Percentiles rank a stretch among this genome's conserved stretches.
Conservation (phyloP, 2,113 vertebrate genomes). For the Myotis brandtii region DNA sequence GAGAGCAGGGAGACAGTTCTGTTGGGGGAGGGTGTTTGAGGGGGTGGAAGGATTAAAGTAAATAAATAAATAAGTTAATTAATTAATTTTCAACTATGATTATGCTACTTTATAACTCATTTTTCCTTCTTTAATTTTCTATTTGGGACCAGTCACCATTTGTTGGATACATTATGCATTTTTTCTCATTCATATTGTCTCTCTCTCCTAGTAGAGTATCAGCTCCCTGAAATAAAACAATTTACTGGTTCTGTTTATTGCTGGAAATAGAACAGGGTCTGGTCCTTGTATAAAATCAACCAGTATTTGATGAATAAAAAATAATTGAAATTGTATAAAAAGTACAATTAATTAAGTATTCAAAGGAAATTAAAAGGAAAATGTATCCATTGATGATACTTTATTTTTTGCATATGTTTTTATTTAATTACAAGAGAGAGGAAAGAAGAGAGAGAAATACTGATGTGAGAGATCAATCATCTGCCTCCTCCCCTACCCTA, state of each 20-base stretch:
- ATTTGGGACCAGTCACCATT: background rate
- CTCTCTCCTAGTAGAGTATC: background rate
- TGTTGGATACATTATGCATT: background rate
- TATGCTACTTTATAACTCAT: background rate
- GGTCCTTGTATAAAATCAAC: background rate
- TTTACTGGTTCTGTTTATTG: background rate
- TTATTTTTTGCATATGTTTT: too few species aligned
- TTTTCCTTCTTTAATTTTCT: background rate
- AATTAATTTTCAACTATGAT: background rate
- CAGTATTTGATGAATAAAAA: background rate
- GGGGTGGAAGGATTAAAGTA: too few species aligned
- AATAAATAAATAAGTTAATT: too few species aligned
- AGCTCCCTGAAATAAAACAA: background rate
- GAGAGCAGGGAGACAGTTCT: too few species aligned
- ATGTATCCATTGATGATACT: too few species aligned
- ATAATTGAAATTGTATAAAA: slow-evolving; percentile 26
- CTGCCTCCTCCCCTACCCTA: too few species aligned
- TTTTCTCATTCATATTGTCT: background rate
- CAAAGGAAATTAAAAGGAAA: background rate
- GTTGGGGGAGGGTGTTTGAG: too few species aligned
- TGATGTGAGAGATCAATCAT: too few species aligned
- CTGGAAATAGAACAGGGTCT: background rate
- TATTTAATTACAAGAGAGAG: too few species aligned
- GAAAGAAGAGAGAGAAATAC: too few species aligned
- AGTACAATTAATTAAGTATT: background rate